These are phyloP conservation scores for Poecilus cupreus DNA, from an alignment of 2,888 invertebrate genomes.

Conservation along the genomic window DNA sequence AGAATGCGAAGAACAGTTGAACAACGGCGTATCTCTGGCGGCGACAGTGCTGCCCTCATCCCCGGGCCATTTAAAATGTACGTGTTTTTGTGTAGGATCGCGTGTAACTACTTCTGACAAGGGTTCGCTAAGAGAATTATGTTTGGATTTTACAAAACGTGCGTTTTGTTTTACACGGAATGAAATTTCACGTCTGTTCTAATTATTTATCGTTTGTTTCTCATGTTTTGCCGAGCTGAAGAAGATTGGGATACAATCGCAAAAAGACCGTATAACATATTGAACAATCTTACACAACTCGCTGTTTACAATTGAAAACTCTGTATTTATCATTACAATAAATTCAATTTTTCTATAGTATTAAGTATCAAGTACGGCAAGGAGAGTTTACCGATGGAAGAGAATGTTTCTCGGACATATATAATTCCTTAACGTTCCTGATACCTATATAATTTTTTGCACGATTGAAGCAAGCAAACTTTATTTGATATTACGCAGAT, in stretches of 20 bases:
- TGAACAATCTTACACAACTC: too few relatives aligned
- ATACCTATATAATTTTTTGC: too few relatives aligned
- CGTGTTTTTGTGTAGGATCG: slow-evolving; percentile 53
- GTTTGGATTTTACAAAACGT: slow-evolving; percentile 56
- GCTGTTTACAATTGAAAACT: too few relatives aligned
- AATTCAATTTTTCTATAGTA: too few relatives aligned
- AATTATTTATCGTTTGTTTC: slow-evolving; percentile 54
- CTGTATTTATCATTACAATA: too few relatives aligned
- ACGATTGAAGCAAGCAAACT: too few relatives aligned
- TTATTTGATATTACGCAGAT: too few relatives aligned
- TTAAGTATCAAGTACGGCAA: too few relatives aligned
- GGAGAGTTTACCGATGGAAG: too few relatives aligned
- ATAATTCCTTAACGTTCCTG: too few relatives aligned
- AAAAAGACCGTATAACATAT: not conserved
- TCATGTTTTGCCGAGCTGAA: not conserved
- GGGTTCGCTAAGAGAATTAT: slow-evolving; percentile 58
- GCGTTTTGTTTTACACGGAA: slow-evolving; percentile 43
- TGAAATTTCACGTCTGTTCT: slow-evolving; percentile 48
- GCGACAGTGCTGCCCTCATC: slow-evolving; percentile 12
- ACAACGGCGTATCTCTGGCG: not conserved
- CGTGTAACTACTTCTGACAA: slow-evolving; percentile 55
- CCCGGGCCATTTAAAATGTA: slow-evolving; percentile 44
- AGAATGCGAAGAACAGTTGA: too few relatives aligned
- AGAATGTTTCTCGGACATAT: too few relatives aligned
- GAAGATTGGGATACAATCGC: not conserved